Conservation (phyloP, 2,113 vertebrate species). For the Leiothrix lutea region DNA sequence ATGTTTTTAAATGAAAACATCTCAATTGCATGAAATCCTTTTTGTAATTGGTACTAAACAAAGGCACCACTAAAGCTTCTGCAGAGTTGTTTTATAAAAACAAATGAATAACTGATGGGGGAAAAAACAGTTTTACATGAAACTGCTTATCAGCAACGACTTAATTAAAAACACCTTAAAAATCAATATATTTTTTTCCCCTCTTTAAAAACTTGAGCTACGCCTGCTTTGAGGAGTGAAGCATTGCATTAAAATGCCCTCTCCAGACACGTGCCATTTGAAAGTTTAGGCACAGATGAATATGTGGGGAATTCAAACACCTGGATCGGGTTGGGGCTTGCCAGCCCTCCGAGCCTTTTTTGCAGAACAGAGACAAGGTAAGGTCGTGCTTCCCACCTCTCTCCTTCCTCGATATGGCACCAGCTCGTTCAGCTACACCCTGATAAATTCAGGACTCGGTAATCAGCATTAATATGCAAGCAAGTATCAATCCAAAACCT, state of each 20-base stretch:
- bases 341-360: slow-evolving; percentile 20
- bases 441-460: slow-evolving; percentile 7
- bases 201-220: slow-evolving; percentile 38
- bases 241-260: slow-evolving; percentile 57
- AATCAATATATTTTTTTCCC: slow-evolving; percentile 19
- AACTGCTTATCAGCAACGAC: slow-evolving; percentile 5
- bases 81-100: slow-evolving; percentile 52
- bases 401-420: background rate
- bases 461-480: slow-evolving; percentile 64
- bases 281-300: slow-evolving; percentile 66
- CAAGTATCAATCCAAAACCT: slow-evolving; percentile 61
- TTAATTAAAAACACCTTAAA: slow-evolving; percentile 56
- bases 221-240: slow-evolving; percentile 54
- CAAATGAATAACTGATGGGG: slow-evolving; percentile 29
- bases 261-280: slow-evolving; percentile 66
- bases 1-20: slow-evolving; percentile 76
- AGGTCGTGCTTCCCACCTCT: slow-evolving; percentile 29
- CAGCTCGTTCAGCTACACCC: slow-evolving; percentile 20
- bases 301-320: slow-evolving; percentile 72
- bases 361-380: background rate
- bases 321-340: slow-evolving; percentile 60
- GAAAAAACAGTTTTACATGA: slow-evolving; percentile 9
- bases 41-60: slow-evolving; percentile 69
- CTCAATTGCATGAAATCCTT: slow-evolving; percentile 62
- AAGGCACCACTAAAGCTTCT: slow-evolving; percentile 55